Conservation (phyloP, 2,888 invertebrate genomes). For the Torymus auratus region DNA sequence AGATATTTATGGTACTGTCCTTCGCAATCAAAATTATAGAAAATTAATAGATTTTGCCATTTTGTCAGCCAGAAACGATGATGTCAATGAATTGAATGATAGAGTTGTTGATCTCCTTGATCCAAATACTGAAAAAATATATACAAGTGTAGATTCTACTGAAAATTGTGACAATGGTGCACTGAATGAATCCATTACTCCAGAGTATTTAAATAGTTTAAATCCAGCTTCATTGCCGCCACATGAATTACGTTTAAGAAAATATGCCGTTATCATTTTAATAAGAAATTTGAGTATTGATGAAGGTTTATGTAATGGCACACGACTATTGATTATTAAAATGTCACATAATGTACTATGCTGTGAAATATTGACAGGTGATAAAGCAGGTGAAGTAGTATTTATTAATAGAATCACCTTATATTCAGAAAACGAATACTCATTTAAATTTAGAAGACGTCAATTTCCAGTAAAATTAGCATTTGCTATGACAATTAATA, state of each 20-base stretch:
- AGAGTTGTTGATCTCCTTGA: constrained; percentile 50
- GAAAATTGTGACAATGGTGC: constrained; percentile 47
- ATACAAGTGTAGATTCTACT: constrained; percentile 20
- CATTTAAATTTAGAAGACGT: too few relatives aligned
- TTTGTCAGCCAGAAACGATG: constrained; percentile 56
- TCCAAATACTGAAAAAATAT: constrained; percentile 29
- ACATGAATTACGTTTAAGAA: constrained; percentile 45
- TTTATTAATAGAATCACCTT: constrained; percentile 49
- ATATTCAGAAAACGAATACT: constrained; percentile 35
- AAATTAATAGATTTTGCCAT: constrained; percentile 53
- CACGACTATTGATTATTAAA: too few relatives aligned
- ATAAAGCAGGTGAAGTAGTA: not conserved
- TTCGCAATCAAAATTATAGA: constrained; percentile 49
- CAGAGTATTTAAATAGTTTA: constrained; percentile 44
- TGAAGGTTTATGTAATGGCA: too few relatives aligned
- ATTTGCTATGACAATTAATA: too few relatives aligned
- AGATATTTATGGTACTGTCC: constrained; percentile 53
- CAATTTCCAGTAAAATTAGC: too few relatives aligned
- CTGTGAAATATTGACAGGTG: constrained; percentile 52
- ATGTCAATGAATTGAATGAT: constrained; percentile 58
- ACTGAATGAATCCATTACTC: not conserved
- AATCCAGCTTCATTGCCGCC: constrained; percentile 38
- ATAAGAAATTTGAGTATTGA: too few relatives aligned
- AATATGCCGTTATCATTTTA: constrained; percentile 47
- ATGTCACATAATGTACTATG: constrained; percentile 26